A percentile compares a stretch with the other conserved stretches of the same genome.
These are phyloP conservation scores for Tetragnatha montana DNA, from an alignment of 2,888 invertebrate genomes.

Conservation along the genomic window DNA sequence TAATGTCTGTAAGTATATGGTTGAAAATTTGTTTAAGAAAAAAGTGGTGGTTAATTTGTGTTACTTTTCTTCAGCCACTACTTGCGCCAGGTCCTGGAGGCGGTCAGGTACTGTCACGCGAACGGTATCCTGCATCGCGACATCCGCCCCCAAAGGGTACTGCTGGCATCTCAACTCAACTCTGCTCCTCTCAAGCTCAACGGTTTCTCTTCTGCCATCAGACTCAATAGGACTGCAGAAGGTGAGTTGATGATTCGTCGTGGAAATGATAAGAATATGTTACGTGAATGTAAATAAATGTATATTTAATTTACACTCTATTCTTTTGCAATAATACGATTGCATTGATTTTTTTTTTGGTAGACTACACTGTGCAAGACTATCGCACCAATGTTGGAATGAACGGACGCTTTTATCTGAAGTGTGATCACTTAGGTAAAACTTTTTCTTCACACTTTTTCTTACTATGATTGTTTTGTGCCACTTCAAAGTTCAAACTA, in stretches of 20 bases:
- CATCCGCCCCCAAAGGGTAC: constrained; percentile 96
- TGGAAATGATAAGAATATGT: background rate
- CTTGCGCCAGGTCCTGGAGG: constrained; percentile 98
- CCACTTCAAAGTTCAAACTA: no score
- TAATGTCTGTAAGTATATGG: no score
- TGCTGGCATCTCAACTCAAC: constrained; percentile 96
- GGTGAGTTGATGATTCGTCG: background rate
- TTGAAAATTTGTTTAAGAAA: no score
- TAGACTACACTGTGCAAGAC: constrained; percentile 81
- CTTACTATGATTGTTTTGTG: background rate
- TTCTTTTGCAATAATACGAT: no score
- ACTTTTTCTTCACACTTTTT: background rate
- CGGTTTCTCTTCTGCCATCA: constrained; percentile 97
- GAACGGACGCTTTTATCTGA: constrained; percentile 88
- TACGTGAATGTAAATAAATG: background rate
- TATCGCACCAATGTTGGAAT: constrained; percentile 86
- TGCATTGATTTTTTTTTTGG: constrained; percentile 45
- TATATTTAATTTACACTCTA: background rate
- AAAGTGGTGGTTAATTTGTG: background rate
- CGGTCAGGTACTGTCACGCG: constrained; percentile 97
- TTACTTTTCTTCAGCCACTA: constrained; percentile 87
- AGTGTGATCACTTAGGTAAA: constrained; percentile 88
- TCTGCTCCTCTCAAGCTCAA: constrained; percentile 98
- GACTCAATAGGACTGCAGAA: constrained; percentile 80
- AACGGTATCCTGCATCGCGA: constrained; percentile 98